Conservation (phyloP, 2,888 invertebrate species). For the Lapara coniferarum region DNA sequence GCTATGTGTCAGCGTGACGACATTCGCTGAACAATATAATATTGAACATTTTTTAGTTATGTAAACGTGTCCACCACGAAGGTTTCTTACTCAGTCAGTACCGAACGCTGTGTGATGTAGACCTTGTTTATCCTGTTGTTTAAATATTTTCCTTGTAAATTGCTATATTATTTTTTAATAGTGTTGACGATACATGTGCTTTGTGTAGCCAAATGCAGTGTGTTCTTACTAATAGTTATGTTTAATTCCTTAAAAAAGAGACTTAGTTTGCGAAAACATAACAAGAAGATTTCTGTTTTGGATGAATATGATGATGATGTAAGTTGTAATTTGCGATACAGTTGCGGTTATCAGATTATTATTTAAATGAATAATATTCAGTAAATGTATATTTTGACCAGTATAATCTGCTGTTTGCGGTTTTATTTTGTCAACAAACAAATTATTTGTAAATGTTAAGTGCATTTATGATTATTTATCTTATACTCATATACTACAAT, state of each 20-base stretch:
- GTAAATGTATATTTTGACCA: constrained; percentile 28
- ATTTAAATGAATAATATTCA: constrained; percentile 33
- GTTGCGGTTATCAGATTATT: constrained; percentile 15
- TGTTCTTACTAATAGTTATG: constrained; percentile 41
- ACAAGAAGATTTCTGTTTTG: constrained; percentile 40
- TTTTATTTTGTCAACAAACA: constrained; percentile 65
- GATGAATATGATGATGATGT: constrained; percentile 45
- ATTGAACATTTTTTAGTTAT: constrained; percentile 50
- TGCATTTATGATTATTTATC: constrained; percentile 64
- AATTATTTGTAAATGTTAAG: constrained; percentile 64
- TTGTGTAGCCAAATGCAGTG: constrained; percentile 1
- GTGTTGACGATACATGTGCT: constrained; percentile 24
- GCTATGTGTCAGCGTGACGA: constrained; percentile 39
- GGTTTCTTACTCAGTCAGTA: constrained; percentile 45
- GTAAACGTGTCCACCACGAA: constrained; percentile 51
- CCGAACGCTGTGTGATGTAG: constrained; percentile 28
- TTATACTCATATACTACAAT: constrained; percentile 57
- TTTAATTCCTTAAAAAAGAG: constrained; percentile 55
- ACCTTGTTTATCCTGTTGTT: constrained; percentile 39
- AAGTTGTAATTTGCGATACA: constrained; percentile 37
- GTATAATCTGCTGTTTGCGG: constrained; percentile 39
- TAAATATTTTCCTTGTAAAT: constrained; percentile 26
- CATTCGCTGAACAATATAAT: constrained; percentile 46
- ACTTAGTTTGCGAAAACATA: constrained; percentile 57
- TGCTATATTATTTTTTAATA: background rate